A percentile compares a stretch with the other conserved stretches of the same genome.
These are phyloP conservation scores for Dendrocincla tyrannina DNA, from an alignment of 2,797 vertebrate species.

Conservation along the genomic window DNA sequence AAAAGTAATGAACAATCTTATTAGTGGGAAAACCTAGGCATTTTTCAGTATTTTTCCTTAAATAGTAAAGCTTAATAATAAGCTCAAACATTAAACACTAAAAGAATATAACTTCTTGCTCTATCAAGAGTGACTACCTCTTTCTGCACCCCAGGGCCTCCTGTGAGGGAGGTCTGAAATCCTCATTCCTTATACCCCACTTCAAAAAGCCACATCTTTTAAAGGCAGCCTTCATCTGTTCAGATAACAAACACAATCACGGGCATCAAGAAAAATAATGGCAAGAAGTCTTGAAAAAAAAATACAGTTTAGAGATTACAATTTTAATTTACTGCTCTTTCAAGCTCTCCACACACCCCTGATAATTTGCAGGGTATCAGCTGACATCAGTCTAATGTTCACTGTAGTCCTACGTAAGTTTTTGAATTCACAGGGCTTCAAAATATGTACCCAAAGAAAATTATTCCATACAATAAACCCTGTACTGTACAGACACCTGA, in stretches of 20 bases:
- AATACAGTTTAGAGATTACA: neutral
- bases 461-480: neutral
- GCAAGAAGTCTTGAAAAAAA: neutral
- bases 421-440: neutral
- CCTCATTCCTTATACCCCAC: neutral
- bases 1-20: neutral
- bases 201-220: neutral
- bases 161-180: neutral
- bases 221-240: neutral
- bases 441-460: neutral
- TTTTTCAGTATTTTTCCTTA: neutral
- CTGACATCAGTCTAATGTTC: neutral
- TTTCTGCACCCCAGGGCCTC: neutral
- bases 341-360: neutral
- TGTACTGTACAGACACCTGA: neutral
- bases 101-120: neutral
- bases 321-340: neutral
- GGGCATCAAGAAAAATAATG: neutral
- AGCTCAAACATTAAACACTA: neutral
- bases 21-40: rapidly evolving
- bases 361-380: neutral
- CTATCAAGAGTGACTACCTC: neutral
- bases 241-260: neutral
- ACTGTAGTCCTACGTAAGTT: neutral
- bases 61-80: neutral